Base-by-base conservation (phyloP, 2,113 vertebrate species). In the Myocastor coypus region DNA sequence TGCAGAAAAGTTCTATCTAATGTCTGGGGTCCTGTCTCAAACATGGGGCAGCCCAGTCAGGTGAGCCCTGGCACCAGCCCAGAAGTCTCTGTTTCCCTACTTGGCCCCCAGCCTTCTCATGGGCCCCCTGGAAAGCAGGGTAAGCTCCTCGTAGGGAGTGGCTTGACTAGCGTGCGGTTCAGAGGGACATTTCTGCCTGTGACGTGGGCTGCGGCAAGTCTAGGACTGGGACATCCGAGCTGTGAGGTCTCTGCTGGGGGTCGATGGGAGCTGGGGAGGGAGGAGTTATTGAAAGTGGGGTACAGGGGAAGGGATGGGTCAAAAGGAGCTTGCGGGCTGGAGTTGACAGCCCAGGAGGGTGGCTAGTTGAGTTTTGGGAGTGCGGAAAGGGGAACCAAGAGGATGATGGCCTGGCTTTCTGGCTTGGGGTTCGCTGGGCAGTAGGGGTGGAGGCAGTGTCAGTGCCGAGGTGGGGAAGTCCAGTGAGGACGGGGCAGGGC, bases 121-220 rank as follows among this genome's bases (percentile, higher is more conserved):
- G 59, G n/a, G 4, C n/a, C 42, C 2, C 0, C 0, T 46, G 46
- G 22, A 77, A 6, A 9, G 52, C 61, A 14, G 19, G 37, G 24
- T 64, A 8, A 68, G 63, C 5, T 34, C 42, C 68, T 12, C 3
- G 14, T 40, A 14, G 28, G 32, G 32, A 34, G 2, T 4, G 37
- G 28, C 0, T 1, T 0, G 17, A 3, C 50, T 0, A 1, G n/a
- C 0, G 0, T 6, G 0, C 1, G 7, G 10, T 71, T 59, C 59
- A 26, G 22, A 50, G 1, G 19, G 16, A 9, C 22, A 1, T 2
- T 30, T 0, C 50, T 64, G 66, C 32, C n/a, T 13, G 42, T 0
- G 0, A 1, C 2, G 0, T 6, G 3, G 69, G 46, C 28, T 0
- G 30, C 2, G 16, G 52, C 8, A 22, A n/a, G 46, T 50, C 30